Evolutionary conservation across 1,140 invertebrate species (phyloP).

Genomic region (Battus philenor): DNA sequence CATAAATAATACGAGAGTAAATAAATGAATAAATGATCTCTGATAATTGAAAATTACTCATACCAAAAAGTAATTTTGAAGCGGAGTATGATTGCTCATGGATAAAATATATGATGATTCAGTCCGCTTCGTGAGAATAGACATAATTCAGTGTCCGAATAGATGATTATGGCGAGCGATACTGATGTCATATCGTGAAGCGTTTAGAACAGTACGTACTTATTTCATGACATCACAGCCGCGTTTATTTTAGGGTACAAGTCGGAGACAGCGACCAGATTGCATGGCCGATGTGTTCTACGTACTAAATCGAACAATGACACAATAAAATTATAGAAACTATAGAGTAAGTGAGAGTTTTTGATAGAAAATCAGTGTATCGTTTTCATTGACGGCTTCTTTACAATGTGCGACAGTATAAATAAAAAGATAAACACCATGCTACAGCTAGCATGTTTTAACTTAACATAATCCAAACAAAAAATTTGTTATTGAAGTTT

Average conservation of each 20-base stretch:
- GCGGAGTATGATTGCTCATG: too few species aligned
- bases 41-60: constrained; percentile 1
- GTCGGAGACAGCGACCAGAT: constrained; percentile 30
- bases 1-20: too few species aligned
- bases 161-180: constrained; percentile 41
- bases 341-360: too few species aligned
- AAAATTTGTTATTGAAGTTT: too few species aligned
- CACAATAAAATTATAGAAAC: too few species aligned
- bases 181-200: constrained; percentile 64
- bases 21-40: constrained; percentile 1
- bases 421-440: too few species aligned
- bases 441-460: too few species aligned
- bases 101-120: constrained; percentile 29
- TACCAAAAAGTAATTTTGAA: too few species aligned
- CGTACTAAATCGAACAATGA: constrained; percentile 17
- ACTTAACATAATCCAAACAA: too few species aligned
- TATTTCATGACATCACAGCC: constrained; percentile 64
- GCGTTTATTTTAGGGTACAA: constrained; percentile 60
- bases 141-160: constrained; percentile 46
- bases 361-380: too few species aligned
- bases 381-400: too few species aligned
- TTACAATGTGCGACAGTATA: too few species aligned
- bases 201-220: constrained; percentile 53
- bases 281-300: constrained; percentile 27
- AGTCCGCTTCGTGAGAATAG: constrained; percentile 32